A percentile compares a stretch with the other conserved stretches of the same genome.
Evolutionary conservation across 2,797 vertebrate genomes (phyloP).

Genomic region (Helostoma temminkii): DNA sequence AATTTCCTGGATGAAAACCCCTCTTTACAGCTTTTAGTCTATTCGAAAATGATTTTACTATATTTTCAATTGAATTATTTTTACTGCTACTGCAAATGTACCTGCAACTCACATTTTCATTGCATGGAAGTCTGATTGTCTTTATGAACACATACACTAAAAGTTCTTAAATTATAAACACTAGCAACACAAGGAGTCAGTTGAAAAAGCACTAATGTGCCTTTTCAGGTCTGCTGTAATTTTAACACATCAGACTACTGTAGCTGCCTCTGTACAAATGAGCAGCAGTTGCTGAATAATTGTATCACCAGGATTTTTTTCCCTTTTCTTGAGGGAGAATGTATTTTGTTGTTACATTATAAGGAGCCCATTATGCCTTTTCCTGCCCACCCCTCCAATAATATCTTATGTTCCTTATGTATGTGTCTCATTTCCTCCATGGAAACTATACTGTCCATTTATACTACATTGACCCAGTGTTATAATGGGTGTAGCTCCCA

Average conservation of each 20-base stretch:
- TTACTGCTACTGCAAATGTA: slow-evolving; percentile 11
- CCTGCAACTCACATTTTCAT: slow-evolving; percentile 6
- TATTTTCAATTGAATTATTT: slow-evolving; percentile 22
- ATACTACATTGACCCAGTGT: slow-evolving; percentile 35
- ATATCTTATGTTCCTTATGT: slow-evolving; percentile 28
- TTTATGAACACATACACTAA: not conserved
- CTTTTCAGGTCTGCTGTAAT: slow-evolving; percentile 10
- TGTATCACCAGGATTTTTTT: slow-evolving; percentile 8
- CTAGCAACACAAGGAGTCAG: not conserved
- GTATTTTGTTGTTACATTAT: slow-evolving; percentile 19
- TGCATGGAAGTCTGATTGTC: not conserved
- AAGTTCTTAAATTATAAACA: slow-evolving; percentile 5
- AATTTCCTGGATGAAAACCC: slow-evolving; percentile 57
- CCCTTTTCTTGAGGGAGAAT: slow-evolving; percentile 23
- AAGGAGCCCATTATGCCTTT: slow-evolving; percentile 34
- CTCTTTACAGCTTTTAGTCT: slow-evolving; percentile 40
- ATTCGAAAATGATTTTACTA: slow-evolving; percentile 50
- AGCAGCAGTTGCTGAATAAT: slow-evolving; percentile 5
- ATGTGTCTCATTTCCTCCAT: slow-evolving; percentile 50
- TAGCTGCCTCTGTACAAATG: slow-evolving; percentile 12
- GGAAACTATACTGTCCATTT: slow-evolving; percentile 52
- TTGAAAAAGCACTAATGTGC: slow-evolving; percentile 2
- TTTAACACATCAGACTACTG: slow-evolving; percentile 3
- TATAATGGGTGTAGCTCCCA: slow-evolving; percentile 43
- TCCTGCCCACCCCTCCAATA: slow-evolving; percentile 7